Base-by-base conservation (phyloP, 2,888 invertebrate genomes). In the Philopedon plagiatum region DNA sequence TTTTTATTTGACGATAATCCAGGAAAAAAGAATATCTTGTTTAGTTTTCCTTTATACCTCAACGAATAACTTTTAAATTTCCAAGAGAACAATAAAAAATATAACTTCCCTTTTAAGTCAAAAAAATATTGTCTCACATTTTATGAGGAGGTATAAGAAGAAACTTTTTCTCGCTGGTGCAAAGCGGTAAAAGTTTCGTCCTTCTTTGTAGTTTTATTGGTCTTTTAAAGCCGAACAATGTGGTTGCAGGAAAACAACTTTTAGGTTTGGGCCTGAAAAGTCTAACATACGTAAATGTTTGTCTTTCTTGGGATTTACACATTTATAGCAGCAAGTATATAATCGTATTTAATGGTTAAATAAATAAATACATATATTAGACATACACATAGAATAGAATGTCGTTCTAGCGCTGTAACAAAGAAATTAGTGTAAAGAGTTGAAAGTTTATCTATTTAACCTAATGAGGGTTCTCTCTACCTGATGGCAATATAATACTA, bases 161-260 rank as follows among this genome's bases (percentile, higher is more conserved):
- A 46, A 46, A 46, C 46, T 23, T 23, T 46, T 46, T 46, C 11
- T n/a, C 21, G 15, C 15, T 46, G 44, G 44, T 44, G 4, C 18
- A 44, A 44, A 19, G 44, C 44, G 1, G 15, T 19, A 19, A 46
- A 46, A 46, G 9, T 23, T 46, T 46, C n/a, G n/a, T 46, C 9
- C 46, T n/a, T 23, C 46, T 46, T 21, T 46, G 11, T 46, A 46
- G 46, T 23, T 46, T 46, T 46, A 46, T 46, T 46, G 46, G 46
- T 46, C 46, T 46, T 46, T 23, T 46, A 46, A 46, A 23, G 11
- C 21, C 23, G 46, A 46, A 23, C 46, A 46, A 46, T 23, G 46
- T n/a, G 46, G 46, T 46, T 2, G 21, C 19, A 39, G 23, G 46
- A 46, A 46, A 18, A 39, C 39, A 44, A 46, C 21, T 46, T 23